Evolutionary conservation across 1,140 invertebrate genomes (phyloP).

Genomic region (Drosophila orena): DNA sequence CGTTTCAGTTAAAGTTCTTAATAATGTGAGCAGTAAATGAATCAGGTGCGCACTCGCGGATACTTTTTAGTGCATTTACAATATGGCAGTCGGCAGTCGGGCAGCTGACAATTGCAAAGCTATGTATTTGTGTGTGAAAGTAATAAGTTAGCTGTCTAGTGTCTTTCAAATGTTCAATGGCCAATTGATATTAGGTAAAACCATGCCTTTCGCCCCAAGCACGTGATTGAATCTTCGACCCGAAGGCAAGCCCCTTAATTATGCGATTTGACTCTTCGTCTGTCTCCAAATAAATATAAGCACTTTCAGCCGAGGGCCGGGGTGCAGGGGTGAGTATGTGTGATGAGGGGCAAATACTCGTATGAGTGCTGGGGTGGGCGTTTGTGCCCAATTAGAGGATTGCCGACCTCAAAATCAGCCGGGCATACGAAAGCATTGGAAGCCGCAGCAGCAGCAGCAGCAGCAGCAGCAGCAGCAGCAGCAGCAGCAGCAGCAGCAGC

Average conservation of each 20-base stretch:
- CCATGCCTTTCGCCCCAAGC: background rate
- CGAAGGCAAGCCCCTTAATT: conserved; percentile 34
- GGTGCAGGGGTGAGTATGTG: too few species aligned
- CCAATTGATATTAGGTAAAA: too few species aligned
- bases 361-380: conserved; percentile 1
- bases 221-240: background rate
- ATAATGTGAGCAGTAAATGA: too few species aligned
- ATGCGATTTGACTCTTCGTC: conserved; percentile 34
- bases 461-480: conserved; percentile 37
- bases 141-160: too few species aligned
- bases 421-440: conserved; percentile 73
- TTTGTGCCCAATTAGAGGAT: conserved; percentile 64
- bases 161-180: too few species aligned
- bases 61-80: too few species aligned
- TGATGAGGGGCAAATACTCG: too few species aligned
- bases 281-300: conserved; percentile 12
- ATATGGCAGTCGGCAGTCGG: too few species aligned
- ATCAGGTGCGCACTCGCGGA: too few species aligned
- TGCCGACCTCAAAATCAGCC: conserved; percentile 67
- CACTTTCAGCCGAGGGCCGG: background rate
- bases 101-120: too few species aligned
- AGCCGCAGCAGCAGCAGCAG: conserved; percentile 29
- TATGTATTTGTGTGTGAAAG: too few species aligned
- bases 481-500: conserved; percentile 29
- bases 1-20: too few species aligned